Percentiles rank a stretch among this genome's conserved stretches.
phyloP scores from a whole-genome alignment of 2,797 vertebrate species.

The Molossus molossus region DNA sequence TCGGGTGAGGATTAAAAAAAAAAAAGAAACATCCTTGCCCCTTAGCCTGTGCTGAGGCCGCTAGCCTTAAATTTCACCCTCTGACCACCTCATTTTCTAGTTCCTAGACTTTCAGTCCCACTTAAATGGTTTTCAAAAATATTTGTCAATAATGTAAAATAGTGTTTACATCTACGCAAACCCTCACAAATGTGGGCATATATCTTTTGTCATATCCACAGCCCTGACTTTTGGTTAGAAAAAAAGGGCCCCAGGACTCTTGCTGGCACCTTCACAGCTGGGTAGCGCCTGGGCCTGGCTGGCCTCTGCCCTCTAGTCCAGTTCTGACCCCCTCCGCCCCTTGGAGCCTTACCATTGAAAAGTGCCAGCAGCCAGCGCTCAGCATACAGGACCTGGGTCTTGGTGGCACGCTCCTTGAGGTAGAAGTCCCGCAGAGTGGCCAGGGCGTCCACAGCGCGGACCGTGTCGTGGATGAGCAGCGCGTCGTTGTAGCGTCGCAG shows the following conservation, averaged over 20 bases:
- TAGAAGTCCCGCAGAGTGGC: constrained; percentile 92
- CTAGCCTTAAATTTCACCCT: background rate
- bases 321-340: accelerated
- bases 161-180: background rate
- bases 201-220: background rate
- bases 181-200: background rate
- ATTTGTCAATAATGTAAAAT: background rate
- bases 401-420: background rate
- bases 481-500: constrained; percentile 96
- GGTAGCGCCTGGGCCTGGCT: background rate
- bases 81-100: background rate
- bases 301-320: background rate
- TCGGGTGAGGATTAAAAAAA: too few species aligned
- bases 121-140: background rate
- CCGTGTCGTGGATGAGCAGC: constrained; percentile 94
- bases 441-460: constrained; percentile 94
- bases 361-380: constrained; percentile 90
- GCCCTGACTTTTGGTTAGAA: background rate
- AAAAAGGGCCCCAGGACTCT: background rate
- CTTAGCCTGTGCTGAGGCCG: background rate
- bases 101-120: background rate
- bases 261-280: background rate
- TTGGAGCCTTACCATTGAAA: constrained; percentile 90
- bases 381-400: constrained; percentile 86
- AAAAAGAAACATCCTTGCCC: background rate